Percentiles rank a stretch among this genome's conserved stretches.
Evolutionary conservation across 2,113 vertebrate species (phyloP).

Genomic region (Dromaius novaehollandiae): DNA sequence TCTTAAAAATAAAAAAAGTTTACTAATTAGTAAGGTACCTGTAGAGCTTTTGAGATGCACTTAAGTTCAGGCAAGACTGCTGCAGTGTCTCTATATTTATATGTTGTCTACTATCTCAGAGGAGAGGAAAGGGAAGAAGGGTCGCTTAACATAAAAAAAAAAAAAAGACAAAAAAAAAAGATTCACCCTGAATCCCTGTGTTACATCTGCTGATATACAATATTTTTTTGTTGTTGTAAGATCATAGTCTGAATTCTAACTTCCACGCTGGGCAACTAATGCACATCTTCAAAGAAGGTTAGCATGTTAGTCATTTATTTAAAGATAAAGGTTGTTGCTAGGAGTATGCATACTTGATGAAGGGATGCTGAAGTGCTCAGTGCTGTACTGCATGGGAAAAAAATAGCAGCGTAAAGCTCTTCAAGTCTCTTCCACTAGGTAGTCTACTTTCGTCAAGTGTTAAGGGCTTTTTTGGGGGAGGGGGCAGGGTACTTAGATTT

Average conservation of each 20-base stretch:
- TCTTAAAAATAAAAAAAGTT: background rate
- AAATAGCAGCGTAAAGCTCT: background rate
- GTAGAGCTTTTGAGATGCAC: background rate
- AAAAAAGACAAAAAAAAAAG: background rate
- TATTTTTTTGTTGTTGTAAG: background rate
- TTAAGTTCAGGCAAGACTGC: background rate
- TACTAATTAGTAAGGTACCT: background rate
- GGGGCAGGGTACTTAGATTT: no score
- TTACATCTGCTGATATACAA: background rate
- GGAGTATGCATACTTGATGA: background rate
- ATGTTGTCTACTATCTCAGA: background rate
- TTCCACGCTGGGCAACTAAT: background rate
- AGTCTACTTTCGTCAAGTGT: no score
- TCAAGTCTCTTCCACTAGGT: no score
- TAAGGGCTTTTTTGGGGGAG: no score
- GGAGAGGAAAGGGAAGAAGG: background rate
- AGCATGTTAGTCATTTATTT: background rate
- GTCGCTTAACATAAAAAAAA: background rate
- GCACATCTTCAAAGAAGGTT: background rate
- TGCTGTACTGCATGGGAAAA: background rate
- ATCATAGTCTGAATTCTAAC: background rate
- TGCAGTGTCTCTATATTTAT: background rate
- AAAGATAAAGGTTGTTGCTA: background rate
- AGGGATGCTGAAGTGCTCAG: background rate
- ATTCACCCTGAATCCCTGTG: background rate